A percentile compares a stretch with the other conserved stretches of the same genome.
These are phyloP conservation scores for Colletes collaris DNA, from an alignment of 2,888 invertebrate species.

Conservation along the genomic window DNA sequence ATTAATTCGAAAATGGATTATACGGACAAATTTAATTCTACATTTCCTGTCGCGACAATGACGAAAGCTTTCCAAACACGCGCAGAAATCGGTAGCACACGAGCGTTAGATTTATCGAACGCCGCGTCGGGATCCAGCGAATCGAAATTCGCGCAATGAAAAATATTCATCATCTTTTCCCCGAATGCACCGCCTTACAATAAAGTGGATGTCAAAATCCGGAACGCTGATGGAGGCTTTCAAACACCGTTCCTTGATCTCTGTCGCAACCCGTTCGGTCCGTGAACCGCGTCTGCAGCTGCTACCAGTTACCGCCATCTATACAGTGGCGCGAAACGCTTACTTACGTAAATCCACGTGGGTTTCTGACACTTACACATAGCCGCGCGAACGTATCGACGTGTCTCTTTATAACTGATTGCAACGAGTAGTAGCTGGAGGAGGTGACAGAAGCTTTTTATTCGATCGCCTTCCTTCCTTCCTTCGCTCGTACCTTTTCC, in stretches of 20 bases:
- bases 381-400: constrained; percentile 56
- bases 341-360: constrained; percentile 36
- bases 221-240: constrained; percentile 28
- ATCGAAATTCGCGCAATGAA: too few species aligned
- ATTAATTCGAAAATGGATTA: too few species aligned
- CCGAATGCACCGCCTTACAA: not conserved
- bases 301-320: constrained; percentile 44
- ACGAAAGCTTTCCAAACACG: too few species aligned
- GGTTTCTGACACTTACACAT: constrained; percentile 16
- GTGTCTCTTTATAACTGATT: constrained; percentile 65
- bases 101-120: too few species aligned
- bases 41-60: too few species aligned
- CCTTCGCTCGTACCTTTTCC: constrained; percentile 30
- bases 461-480: constrained; percentile 55
- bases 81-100: too few species aligned
- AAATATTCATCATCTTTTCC: not conserved
- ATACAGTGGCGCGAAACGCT: constrained; percentile 16
- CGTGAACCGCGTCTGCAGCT: constrained; percentile 9
- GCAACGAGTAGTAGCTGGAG: constrained; percentile 55
- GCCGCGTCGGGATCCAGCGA: too few species aligned
- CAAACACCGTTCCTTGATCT: constrained; percentile 24
- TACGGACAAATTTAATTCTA: too few species aligned
- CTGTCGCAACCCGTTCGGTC: constrained; percentile 26
- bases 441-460: constrained; percentile 62
- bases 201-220: constrained; percentile 49